Conservation (phyloP, 2,113 vertebrate species). For the Pardalotus punctatus region DNA sequence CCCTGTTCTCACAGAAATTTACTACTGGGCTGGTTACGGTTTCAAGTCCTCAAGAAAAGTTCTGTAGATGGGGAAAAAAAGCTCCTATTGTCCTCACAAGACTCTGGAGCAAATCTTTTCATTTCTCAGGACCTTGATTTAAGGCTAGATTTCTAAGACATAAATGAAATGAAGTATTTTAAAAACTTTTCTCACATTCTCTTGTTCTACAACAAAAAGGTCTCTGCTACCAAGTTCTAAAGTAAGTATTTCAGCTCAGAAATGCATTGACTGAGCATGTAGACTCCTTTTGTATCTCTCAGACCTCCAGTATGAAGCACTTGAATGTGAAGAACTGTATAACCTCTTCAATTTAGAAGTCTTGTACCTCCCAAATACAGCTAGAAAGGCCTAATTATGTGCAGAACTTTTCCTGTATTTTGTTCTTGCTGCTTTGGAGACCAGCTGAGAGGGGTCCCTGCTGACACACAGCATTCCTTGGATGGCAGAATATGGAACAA, state of each 20-base stretch:
- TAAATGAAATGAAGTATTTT: background rate
- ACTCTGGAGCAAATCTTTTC: background rate
- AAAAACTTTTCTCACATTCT: background rate
- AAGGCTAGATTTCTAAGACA: background rate
- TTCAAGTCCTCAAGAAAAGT: background rate
- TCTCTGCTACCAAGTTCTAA: background rate
- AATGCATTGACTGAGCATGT: background rate
- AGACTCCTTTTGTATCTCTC: background rate
- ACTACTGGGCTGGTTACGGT: accelerated
- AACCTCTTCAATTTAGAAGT: background rate
- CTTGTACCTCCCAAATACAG: background rate
- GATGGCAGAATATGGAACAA: background rate
- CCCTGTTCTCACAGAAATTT: background rate
- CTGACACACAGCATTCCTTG: accelerated
- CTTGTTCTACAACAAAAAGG: background rate
- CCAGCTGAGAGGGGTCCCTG: background rate
- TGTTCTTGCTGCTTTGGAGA: background rate
- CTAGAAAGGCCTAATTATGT: background rate
- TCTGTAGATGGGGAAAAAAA: background rate
- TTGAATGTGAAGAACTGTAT: background rate
- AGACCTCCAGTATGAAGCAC: background rate
- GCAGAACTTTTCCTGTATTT: background rate
- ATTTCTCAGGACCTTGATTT: background rate
- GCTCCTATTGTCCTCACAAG: background rate
- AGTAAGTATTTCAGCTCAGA: background rate